A percentile compares a stretch with the other conserved stretches of the same genome.
phyloP scores from a whole-genome alignment of 2,797 vertebrate species.

The Chromobotia macracanthus region DNA sequence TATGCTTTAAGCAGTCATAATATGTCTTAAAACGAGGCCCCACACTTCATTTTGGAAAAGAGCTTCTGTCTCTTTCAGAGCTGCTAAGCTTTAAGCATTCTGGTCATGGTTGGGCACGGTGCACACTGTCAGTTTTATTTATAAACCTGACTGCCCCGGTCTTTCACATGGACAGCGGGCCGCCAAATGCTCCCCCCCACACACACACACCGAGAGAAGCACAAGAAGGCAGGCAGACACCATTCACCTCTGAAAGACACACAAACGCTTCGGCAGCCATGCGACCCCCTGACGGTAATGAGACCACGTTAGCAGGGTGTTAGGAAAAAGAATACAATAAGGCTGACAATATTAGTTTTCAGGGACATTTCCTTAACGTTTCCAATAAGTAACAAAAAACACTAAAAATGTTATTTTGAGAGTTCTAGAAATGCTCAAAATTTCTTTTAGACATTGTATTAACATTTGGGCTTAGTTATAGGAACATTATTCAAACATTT shows the following conservation, averaged over 20 bases:
- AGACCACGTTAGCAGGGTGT: slow-evolving; percentile 57
- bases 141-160: slow-evolving; percentile 74
- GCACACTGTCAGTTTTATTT: slow-evolving; percentile 81
- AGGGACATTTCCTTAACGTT: too few species aligned
- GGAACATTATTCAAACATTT: too few species aligned
- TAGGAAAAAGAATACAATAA: slow-evolving; percentile 54
- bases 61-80: slow-evolving; percentile 58
- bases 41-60: background rate
- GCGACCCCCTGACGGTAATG: slow-evolving; percentile 71
- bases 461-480: too few species aligned
- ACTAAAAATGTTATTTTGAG: too few species aligned
- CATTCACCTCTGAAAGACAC: slow-evolving; percentile 67
- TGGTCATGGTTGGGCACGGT: slow-evolving; percentile 75
- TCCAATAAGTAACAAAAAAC: too few species aligned
- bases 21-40: background rate
- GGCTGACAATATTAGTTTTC: background rate
- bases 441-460: too few species aligned
- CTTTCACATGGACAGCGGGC: slow-evolving; percentile 72
- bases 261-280: slow-evolving; percentile 64
- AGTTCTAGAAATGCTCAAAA: too few species aligned
- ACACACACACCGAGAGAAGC: slow-evolving; percentile 59
- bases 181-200: slow-evolving; percentile 44
- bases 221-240: slow-evolving; percentile 62
- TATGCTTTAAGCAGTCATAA: background rate
- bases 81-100: slow-evolving; percentile 75